Base-by-base conservation (phyloP, 1,140 invertebrate genomes). In the Penaeus chinensis region DNA sequence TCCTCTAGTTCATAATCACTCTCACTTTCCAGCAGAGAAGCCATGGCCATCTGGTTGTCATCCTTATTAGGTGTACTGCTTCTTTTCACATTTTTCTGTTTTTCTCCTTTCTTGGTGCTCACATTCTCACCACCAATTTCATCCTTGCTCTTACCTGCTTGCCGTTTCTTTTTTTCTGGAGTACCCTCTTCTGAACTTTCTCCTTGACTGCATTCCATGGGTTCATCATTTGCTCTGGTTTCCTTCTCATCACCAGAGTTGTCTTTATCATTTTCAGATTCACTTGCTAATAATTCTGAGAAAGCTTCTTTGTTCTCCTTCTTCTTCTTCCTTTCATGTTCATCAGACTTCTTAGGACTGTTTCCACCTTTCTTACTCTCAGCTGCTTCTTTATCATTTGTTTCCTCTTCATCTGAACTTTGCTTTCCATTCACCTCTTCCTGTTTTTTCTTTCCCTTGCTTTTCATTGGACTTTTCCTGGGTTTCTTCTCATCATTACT, bases 21-120 rank as follows among this genome's bases (percentile, higher is more conserved):
- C 20, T 87, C 85, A 54, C 85, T 87, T n/a, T 82, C 78, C 24
- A 87, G 74, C 19, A 87, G 66, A 42, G 85, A 80, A 60, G 60
- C 66, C 65, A 82, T 87, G 61, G 85, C 85, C 66, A 54, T 87
- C 62, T 82, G 66, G 63, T 87, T 87, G 60, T 87, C 85, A 77
- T 63, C 74, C 32, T 65, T 82, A 19, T 13, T 62, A 7, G 80
- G 42, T 54, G 32, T 63, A 42, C 27, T 71, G 27, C 13, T 22
- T 47, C n/a, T 69, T 62, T 86, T 86, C 32, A 0, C 24, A 76
- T 24, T 37, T 69, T 54, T 86, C 69, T 66, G 62, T 22, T 77
- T 76, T 77, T 47, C 47, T 47, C 22, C 66, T 76, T 79, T 87
- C 19, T 61, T 65, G 74, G n/a, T 54, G 16, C 54, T 54, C 16